Evolutionary conservation across 2,113 vertebrate species (phyloP).

Genomic region (Heteronetta atricapilla): DNA sequence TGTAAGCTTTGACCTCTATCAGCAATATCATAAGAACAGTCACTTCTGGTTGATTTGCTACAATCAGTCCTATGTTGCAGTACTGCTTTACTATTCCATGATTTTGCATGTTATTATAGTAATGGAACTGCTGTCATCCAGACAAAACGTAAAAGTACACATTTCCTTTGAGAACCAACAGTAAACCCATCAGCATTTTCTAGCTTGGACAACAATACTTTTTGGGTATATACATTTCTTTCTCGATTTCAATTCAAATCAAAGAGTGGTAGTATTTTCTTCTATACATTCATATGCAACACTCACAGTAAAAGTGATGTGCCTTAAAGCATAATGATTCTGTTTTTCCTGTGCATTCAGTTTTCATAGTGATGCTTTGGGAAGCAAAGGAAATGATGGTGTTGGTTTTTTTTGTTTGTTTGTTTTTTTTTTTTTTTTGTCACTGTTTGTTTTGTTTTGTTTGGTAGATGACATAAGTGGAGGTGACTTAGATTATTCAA

Average conservation of each 20-base stretch:
- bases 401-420: fast-evolving
- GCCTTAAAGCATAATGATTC: neutral
- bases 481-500: neutral
- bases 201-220: neutral
- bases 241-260: neutral
- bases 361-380: neutral
- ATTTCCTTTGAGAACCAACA: neutral
- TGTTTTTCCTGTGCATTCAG: neutral
- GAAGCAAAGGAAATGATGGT: neutral
- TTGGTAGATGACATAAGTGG: neutral
- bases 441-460: neutral
- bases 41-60: neutral
- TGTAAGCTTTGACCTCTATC: neutral
- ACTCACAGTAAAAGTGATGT: neutral
- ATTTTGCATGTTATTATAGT: neutral
- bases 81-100: neutral
- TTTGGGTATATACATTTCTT: neutral
- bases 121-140: neutral
- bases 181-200: neutral
- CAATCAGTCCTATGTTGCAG: neutral
- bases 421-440: neutral
- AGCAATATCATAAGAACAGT: neutral
- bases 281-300: neutral
- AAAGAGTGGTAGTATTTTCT: neutral
- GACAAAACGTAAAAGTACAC: neutral